Base-by-base conservation (phyloP, 2,888 invertebrate genomes). In the Drosophila melanosoma region DNA sequence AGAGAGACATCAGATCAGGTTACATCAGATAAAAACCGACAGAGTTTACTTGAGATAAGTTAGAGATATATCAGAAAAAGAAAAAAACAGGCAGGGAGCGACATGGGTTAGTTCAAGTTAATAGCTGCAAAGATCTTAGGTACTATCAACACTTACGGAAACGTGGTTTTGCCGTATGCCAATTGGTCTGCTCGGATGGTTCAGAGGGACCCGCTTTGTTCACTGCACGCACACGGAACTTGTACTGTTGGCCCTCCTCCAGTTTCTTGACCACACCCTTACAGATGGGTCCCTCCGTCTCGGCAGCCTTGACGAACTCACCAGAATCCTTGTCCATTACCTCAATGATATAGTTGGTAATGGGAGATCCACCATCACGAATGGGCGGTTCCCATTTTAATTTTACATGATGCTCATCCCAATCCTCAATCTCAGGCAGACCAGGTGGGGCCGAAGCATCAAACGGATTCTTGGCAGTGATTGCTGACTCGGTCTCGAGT, bases 401-500 rank as follows among this genome's bases (percentile, higher is more conserved):
- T 92, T 98, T 97, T 0, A 97, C 98, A 77, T 96, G 97, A 91
- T 97, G 97, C 93, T 98, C 98, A 87, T 97, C 97, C 96, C 97
- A 98, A 93, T 98, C 98, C 75, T 96, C 95, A 61, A 98, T 96
- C 92, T 98, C 97, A 1, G 98, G 98, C 42, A 98, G 93, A n/a
- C 98, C 98, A 67, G 98, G 98, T 2, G 97, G 95, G 1, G 97
- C 96, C 11, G 98, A 96, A 59, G 96, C 94, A 93, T 98, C 99
- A 94, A 96, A 99, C 26, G 99, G 99, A 95, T 99, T 99, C 94
- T 99, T 99, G 62, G 99, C 99, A 15, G 98, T 93, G 69, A 97
- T 97, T 0, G 97, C 95, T 40, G 96, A 95, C 87, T 98, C 98
- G 0, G 98, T 97, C 81, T 97, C 97, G 53, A 99, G 93, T 8